Evolutionary conservation across 1,140 invertebrate genomes (phyloP).

Genomic region (Lepidurus arcticus): DNA sequence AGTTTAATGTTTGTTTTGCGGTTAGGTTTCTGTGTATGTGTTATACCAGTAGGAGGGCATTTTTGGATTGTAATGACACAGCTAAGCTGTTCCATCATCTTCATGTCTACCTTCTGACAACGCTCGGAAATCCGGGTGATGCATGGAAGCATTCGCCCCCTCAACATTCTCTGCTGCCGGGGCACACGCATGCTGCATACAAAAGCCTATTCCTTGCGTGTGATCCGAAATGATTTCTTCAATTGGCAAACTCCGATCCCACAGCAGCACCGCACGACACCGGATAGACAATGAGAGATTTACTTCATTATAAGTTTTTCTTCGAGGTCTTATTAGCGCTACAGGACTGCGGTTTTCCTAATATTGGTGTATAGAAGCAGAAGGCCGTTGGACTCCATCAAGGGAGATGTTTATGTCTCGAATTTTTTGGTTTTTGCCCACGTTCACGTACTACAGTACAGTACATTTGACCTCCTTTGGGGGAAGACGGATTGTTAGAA

Average conservation of each 20-base stretch:
- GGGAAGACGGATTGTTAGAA: background rate
- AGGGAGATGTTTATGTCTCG: background rate
- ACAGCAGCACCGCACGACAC: background rate
- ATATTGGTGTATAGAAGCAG: background rate
- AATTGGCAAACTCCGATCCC: conserved; percentile 9
- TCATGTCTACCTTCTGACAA: background rate
- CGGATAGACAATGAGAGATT: background rate
- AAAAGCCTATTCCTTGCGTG: conserved; percentile 7
- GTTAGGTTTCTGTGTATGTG: background rate
- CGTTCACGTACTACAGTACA: no score
- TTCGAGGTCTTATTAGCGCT: background rate
- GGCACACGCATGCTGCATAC: background rate
- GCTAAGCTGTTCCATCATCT: conserved; percentile 8
- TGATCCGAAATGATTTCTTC: background rate
- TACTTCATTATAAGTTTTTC: conserved; percentile 9
- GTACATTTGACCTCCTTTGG: background rate
- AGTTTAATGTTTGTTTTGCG: background rate
- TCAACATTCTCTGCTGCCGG: background rate
- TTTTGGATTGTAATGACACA: conserved; percentile 9
- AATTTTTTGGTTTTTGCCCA: background rate
- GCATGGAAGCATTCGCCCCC: background rate
- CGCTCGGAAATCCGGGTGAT: conserved; percentile 13
- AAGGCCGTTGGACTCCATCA: background rate
- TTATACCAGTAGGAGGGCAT: background rate
- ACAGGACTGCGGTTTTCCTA: background rate